Conservation (phyloP, 2,888 invertebrate species). For the Synergus japonicus region DNA sequence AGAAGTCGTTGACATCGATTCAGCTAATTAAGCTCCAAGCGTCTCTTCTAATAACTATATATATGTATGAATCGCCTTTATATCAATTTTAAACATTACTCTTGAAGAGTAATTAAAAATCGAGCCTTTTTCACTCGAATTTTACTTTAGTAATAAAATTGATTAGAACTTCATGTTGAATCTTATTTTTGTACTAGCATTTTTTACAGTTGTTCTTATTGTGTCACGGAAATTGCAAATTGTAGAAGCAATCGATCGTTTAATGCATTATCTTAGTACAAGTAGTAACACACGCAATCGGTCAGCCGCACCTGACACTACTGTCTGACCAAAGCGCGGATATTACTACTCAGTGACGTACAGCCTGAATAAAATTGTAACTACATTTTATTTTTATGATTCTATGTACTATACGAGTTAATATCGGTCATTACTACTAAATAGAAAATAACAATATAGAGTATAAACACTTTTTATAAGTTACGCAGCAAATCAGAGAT, state of each 20-base stretch:
- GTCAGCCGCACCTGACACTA: background rate
- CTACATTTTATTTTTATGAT: background rate
- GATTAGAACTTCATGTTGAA: too few species aligned
- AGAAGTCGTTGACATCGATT: conserved; percentile 5
- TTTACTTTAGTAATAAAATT: too few species aligned
- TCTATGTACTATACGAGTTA: background rate
- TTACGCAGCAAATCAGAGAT: too few species aligned
- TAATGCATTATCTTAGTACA: background rate
- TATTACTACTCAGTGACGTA: background rate
- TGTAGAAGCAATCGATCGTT: conserved; percentile 1
- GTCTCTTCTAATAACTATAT: background rate
- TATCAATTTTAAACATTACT: background rate
- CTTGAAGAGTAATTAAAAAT: background rate
- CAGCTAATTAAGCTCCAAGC: background rate
- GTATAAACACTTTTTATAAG: too few species aligned
- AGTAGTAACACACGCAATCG: background rate
- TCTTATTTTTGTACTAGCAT: background rate
- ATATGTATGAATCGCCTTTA: background rate
- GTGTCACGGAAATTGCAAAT: background rate
- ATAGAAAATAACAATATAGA: background rate
- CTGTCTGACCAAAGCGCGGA: background rate
- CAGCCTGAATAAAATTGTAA: background rate
- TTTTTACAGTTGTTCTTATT: background rate
- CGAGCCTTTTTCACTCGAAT: background rate
- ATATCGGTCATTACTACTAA: background rate